These are phyloP conservation scores for Pyrgilauda ruficollis DNA, from an alignment of 2,113 vertebrate species.

Conservation along the genomic window DNA sequence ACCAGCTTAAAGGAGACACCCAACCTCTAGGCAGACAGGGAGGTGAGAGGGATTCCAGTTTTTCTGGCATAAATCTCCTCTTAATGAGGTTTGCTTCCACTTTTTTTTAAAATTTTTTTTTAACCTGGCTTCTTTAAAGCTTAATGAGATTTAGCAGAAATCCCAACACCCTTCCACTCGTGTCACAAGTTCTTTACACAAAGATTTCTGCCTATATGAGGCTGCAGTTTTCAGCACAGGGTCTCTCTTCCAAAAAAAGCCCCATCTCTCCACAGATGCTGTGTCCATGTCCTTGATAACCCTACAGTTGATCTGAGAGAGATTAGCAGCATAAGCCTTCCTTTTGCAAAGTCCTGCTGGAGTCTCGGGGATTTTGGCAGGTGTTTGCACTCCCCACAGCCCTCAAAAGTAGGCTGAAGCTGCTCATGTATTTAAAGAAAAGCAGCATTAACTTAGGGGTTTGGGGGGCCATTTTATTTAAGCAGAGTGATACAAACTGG, in stretches of 20 bases:
- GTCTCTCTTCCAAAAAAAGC: neutral
- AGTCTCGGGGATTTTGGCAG: neutral
- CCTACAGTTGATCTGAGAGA: neutral
- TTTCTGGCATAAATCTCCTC: neutral
- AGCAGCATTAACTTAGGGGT: neutral
- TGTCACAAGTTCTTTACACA: accelerated
- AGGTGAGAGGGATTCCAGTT: neutral
- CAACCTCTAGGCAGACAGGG: neutral
- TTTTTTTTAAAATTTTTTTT: neutral
- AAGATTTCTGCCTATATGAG: neutral
- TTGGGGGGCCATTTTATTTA: neutral
- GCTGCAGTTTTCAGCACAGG: neutral
- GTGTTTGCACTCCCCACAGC: neutral
- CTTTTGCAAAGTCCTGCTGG: neutral
- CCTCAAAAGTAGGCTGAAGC: neutral
- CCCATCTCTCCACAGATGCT: neutral
- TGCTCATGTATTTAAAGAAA: neutral
- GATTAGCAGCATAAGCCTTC: neutral
- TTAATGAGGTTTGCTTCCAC: neutral
- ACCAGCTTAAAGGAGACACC: neutral
- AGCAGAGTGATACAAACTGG: neutral
- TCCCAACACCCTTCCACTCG: neutral
- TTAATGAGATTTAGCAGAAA: neutral
- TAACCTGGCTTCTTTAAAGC: neutral
- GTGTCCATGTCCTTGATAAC: neutral